Evolutionary conservation across 2,797 vertebrate species (phyloP).

Genomic region (Gallinago solitaria): DNA sequence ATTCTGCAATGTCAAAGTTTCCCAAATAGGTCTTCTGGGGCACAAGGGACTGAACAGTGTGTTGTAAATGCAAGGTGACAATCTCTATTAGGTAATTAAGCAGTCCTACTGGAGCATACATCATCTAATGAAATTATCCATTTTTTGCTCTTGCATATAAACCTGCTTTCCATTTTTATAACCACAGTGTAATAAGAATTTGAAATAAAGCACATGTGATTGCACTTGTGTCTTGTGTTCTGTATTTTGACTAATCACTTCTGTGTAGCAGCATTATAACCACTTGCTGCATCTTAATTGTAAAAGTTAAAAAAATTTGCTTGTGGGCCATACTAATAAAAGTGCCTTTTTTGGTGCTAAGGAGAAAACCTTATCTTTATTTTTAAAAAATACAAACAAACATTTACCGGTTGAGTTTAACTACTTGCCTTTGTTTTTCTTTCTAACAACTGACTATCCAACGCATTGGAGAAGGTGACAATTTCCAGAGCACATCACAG

Average conservation of each 20-base stretch:
- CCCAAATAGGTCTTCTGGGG: background rate
- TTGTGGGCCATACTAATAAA: background rate
- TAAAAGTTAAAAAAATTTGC: background rate
- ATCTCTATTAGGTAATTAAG: background rate
- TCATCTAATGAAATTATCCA: background rate
- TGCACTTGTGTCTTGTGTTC: background rate
- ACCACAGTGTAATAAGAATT: slow-evolving; percentile 45
- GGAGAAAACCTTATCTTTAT: background rate
- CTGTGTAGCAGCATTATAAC: background rate
- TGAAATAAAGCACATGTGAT: slow-evolving; percentile 69
- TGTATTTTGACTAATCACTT: background rate
- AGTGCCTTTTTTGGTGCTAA: background rate
- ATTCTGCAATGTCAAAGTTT: background rate
- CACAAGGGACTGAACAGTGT: background rate
- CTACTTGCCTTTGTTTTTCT: background rate
- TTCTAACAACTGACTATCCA: background rate
- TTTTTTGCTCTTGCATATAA: slow-evolving; percentile 31
- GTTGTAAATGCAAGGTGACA: background rate
- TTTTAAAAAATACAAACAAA: background rate
- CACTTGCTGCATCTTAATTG: background rate
- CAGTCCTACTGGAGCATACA: background rate
- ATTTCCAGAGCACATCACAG: background rate
- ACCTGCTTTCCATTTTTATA: slow-evolving; percentile 42
- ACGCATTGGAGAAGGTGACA: background rate
- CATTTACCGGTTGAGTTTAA: background rate